Base-by-base conservation (phyloP, 2,113 vertebrate genomes). In the Planiliza haematocheilus region DNA sequence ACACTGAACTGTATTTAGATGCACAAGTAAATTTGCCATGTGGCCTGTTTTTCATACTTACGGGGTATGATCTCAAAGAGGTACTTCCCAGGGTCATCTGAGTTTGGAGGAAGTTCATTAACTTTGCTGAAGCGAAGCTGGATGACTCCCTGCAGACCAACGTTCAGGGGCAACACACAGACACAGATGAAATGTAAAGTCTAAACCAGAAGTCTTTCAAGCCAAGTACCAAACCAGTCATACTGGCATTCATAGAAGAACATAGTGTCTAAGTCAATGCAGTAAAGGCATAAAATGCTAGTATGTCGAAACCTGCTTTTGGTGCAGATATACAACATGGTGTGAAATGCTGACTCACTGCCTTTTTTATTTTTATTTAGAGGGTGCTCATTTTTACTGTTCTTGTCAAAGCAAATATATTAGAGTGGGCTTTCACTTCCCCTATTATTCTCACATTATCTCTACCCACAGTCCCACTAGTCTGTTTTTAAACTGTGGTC, bases 51-150 rank as follows among this genome's bases (percentile, higher is more conserved):
- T 38, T 30, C 7, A 42, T 60, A 8, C 95, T 90, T 89, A 98
- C 98, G 95, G 93, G 95, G 96, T 76, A 95, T 89, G 69, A 99
- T 95, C 86, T 99, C 96, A 1, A 99, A 99, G 70, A 98, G 94
- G 88, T 95, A 97, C 60, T 95, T 98, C 39, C 95, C 96, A 0
- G 91, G 91, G 41, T 99, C 96, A 17, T 99, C 97, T 0, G 94
- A 86, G 74, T 91, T 96, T 1, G 76, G 79, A 38, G 94, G 89
- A 7, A 96, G 87, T 84, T 99, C 95, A 13, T 93, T 96, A 67
- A 99, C 88, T 65, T 94, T 94, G 81, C 95, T 94, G 70, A 95
- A 95, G 38, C 93, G 94, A 24, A 99, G 92, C 62, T 89, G 90
- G 70, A 99, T 91, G 60, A 78, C 94, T 9, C 97, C 97, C 98